A percentile compares a stretch with the other conserved stretches of the same genome.
Evolutionary conservation across 1,140 invertebrate genomes (phyloP).

Genomic region (Callitettix versicolor): DNA sequence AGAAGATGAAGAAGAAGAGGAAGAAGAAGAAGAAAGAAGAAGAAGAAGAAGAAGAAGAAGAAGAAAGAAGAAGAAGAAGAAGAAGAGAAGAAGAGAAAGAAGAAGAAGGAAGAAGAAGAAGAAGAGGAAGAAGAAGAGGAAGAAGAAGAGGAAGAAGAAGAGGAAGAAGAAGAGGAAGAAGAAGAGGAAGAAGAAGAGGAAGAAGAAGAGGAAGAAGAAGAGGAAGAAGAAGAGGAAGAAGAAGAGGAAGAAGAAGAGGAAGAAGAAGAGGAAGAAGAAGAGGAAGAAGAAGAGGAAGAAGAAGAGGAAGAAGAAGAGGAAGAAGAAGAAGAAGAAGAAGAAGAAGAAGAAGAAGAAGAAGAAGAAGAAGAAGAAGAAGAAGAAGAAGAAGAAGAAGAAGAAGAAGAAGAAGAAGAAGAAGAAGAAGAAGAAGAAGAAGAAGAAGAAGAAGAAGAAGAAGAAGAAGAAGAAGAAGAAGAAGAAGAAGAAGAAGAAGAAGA

Average conservation of each 20-base stretch:
- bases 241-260: background rate
- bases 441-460: conserved; percentile 2
- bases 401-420: conserved; percentile 1
- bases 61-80: background rate
- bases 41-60: background rate
- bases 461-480: background rate
- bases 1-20: background rate
- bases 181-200: background rate
- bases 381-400: background rate
- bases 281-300: background rate
- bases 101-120: background rate
- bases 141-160: background rate
- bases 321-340: background rate
- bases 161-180: background rate
- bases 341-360: background rate
- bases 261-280: background rate
- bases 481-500: background rate
- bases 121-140: background rate
- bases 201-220: background rate
- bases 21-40: background rate
- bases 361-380: background rate
- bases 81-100: no score
- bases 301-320: background rate
- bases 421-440: background rate
- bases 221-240: background rate